Base-by-base conservation (phyloP, 53 echinoderm and acorn worm species). In the Apostichopus leukothele region DNA sequence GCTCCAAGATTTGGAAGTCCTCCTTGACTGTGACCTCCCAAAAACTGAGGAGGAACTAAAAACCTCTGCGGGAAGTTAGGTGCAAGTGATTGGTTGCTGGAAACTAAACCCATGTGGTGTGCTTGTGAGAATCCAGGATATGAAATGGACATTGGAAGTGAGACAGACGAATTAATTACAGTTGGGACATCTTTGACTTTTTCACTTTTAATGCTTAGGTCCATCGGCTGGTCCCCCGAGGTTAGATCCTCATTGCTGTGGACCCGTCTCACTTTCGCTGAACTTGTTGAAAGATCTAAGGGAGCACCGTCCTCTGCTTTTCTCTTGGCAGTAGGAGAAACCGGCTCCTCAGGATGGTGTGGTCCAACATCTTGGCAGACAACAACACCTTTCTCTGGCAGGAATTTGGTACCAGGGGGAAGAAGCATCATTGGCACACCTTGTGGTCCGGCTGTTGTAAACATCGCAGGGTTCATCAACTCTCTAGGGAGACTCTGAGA, bases 291-390 rank as follows among this genome's bases (percentile, higher is more conserved):
- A 14, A 87, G 75, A 53, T 87, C 87, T 75, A 87, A 73, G 50
- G 87, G 87, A 73, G 53, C 75, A 5, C 74, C 87, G 8, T 87
- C 75, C 52, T 87, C 87, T 53, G 75, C 73, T 19, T 87, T 87
- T 51, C 87, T 73, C 53, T 87, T 87, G 13, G 6, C 66, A 11
- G 1, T 21, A 26, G 60, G 13, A 21, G 60, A 19, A 6, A 67
- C 12, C 5, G 50, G 9, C 6, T 84, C 83, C 59, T 19, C 25
- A 18, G 60, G 5, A 84, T 50, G 50, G 11, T 22, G 60, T 8
- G 50, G 7, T n/a, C 50, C 50, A 39, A 76, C 12, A 76, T 26
- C 11, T 21, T 76, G 27, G 16, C 50, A 13, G 50, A 51, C 50
- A 13, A 13, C 39, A 51, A 52, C 10, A 27, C 20, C 12, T 5